Conservation (phyloP, 1,140 invertebrate genomes). For the Mamestra configurata region DNA sequence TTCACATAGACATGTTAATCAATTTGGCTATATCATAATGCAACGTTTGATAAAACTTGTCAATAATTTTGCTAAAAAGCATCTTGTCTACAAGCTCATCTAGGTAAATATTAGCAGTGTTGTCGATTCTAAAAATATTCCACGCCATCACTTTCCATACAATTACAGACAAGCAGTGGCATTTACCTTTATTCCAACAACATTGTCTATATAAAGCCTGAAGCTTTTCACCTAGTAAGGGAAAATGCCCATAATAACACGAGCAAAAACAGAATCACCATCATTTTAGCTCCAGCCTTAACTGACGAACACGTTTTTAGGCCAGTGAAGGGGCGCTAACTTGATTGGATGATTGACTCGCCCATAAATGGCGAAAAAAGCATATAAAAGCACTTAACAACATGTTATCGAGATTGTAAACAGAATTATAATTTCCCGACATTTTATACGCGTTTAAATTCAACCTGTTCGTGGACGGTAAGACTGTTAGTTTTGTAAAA, state of each 20-base stretch:
- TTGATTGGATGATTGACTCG: constrained; percentile 82
- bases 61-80: neutral
- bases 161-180: neutral
- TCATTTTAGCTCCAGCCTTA: constrained; percentile 4
- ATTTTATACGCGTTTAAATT: constrained; percentile 48
- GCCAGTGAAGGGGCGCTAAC: constrained; percentile 59
- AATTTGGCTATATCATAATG: neutral
- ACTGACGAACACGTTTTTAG: constrained; percentile 43
- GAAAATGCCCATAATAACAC: constrained; percentile 1
- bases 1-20: neutral
- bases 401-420: constrained; percentile 67
- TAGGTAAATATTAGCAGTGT: neutral
- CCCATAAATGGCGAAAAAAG: constrained; percentile 58
- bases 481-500: neutral
- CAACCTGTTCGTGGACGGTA: neutral
- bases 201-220: neutral
- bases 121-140: neutral
- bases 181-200: constrained; percentile 3
- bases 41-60: neutral
- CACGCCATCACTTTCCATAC: neutral
- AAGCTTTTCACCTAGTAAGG: constrained; percentile 15
- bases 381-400: constrained; percentile 54
- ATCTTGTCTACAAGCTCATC: neutral
- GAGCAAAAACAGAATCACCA: neutral
- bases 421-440: constrained; percentile 62